Evolutionary conservation across 1,140 invertebrate genomes (phyloP).

Genomic region (Lanistes nyassanus): DNA sequence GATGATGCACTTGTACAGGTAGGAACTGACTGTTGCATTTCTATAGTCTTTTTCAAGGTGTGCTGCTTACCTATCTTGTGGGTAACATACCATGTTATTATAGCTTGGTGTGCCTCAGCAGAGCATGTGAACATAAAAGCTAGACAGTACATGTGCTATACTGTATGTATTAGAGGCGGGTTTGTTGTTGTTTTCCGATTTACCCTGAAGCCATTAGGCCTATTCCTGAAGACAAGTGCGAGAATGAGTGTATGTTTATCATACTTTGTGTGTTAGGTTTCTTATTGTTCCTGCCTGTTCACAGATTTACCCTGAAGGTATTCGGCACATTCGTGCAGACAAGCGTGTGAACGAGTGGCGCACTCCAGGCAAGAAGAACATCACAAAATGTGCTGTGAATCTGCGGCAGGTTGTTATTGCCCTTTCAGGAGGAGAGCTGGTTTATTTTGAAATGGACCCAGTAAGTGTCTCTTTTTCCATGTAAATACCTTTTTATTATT

Average conservation of each 20-base stretch:
- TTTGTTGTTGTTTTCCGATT: too few relatives aligned
- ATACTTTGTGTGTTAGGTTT: too few relatives aligned
- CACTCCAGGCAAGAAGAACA: conserved; percentile 95
- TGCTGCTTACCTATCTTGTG: not conserved
- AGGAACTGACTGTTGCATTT: conserved; percentile 12
- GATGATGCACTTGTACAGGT: conserved; percentile 98
- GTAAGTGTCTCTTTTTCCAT: conserved; percentile 79
- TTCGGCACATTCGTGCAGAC: conserved; percentile 96
- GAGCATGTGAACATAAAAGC: not conserved
- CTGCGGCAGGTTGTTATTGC: conserved; percentile 96
- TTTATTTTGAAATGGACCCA: conserved; percentile 99
- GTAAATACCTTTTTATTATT: not conserved
- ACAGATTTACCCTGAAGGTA: conserved; percentile 91
- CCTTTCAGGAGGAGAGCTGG: conserved; percentile 94
- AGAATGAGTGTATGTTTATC: too few relatives aligned
- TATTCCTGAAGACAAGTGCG: too few relatives aligned
- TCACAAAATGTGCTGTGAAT: conserved; percentile 98
- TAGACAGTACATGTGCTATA: not conserved
- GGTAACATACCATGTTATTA: not conserved
- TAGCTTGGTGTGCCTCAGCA: not conserved
- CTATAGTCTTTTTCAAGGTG: not conserved
- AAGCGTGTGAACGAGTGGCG: conserved; percentile 99
- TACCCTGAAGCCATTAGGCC: too few relatives aligned
- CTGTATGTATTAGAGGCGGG: too few relatives aligned
- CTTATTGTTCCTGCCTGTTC: too few relatives aligned